Evolutionary conservation across 2,113 vertebrate species (phyloP).

Genomic region (Zosterops lateralis): DNA sequence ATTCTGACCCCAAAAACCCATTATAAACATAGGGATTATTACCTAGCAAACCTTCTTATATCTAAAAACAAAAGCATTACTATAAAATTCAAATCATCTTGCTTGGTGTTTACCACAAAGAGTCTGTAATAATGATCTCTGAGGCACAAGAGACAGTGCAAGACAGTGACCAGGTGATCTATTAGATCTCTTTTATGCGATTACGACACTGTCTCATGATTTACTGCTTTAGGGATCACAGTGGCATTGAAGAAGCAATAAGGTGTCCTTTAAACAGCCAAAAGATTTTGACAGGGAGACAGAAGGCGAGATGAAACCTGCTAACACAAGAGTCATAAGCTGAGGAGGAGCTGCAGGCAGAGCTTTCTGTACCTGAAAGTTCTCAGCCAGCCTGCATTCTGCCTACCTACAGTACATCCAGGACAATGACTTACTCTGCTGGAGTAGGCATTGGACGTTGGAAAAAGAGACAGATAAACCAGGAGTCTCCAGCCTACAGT

Average conservation of each 20-base stretch:
- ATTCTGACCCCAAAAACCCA: neutral
- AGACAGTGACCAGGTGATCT: neutral
- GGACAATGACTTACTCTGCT: neutral
- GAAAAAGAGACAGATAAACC: neutral
- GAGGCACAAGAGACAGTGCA: neutral
- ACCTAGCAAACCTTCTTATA: neutral
- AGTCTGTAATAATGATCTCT: neutral
- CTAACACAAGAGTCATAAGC: neutral
- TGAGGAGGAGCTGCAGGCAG: neutral
- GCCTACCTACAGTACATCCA: neutral
- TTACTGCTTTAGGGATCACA: neutral
- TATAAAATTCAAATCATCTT: neutral
- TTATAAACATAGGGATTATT: neutral
- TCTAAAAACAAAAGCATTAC: neutral
- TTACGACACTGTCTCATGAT: neutral
- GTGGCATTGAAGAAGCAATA: neutral
- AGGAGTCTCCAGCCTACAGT: neutral
- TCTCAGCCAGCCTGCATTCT: neutral
- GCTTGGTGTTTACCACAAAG: neutral
- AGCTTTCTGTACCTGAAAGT: neutral
- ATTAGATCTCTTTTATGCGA: accelerated
- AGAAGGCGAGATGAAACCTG: neutral
- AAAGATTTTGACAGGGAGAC: neutral
- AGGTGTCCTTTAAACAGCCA: neutral
- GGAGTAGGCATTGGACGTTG: neutral